A percentile compares a stretch with the other conserved stretches of the same genome.
Conservation (phyloP, 2,888 invertebrate genomes). For the Acronicta aceris region DNA sequence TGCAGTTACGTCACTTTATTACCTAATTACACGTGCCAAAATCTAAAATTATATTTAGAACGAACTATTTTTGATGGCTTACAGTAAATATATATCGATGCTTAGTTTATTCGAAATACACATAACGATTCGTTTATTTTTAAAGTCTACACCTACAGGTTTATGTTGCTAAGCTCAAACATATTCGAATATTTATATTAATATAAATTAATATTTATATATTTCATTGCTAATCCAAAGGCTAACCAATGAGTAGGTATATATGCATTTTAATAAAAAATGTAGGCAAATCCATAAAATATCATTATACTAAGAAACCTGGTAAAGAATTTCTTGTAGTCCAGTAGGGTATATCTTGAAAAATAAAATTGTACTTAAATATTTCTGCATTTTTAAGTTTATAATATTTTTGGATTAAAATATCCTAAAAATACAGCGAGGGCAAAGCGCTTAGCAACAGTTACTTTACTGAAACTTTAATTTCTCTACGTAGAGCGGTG, state of each 20-base stretch:
- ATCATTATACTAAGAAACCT: too few species aligned
- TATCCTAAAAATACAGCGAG: constrained; percentile 4
- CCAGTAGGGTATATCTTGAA: too few species aligned
- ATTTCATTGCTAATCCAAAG: too few species aligned
- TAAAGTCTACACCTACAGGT: constrained; percentile 16
- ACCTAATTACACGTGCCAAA: constrained; percentile 44
- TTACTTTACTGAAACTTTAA: constrained; percentile 26
- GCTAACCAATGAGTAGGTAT: too few species aligned
- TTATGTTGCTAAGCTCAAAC: constrained; percentile 18
- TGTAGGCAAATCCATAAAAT: too few species aligned
- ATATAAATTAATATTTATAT: too few species aligned
- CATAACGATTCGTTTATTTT: constrained; percentile 29
- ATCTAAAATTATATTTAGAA: constrained; percentile 45
- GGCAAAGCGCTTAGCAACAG: constrained; percentile 46
- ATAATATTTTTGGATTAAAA: too few species aligned
- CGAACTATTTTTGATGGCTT: constrained; percentile 33
- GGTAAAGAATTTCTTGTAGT: too few species aligned
- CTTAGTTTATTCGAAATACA: constrained; percentile 40
- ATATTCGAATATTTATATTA: too few species aligned
- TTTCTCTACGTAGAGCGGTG: constrained; percentile 29
- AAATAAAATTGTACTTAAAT: too few species aligned
- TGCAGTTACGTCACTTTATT: constrained; percentile 41
- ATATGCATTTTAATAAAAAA: too few species aligned
- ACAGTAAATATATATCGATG: constrained; percentile 31
- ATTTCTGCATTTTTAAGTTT: too few species aligned